Percentiles rank a stretch among this genome's conserved stretches.
Conservation (phyloP, 1,140 invertebrate genomes). For the Zaprionus camerounensis region DNA sequence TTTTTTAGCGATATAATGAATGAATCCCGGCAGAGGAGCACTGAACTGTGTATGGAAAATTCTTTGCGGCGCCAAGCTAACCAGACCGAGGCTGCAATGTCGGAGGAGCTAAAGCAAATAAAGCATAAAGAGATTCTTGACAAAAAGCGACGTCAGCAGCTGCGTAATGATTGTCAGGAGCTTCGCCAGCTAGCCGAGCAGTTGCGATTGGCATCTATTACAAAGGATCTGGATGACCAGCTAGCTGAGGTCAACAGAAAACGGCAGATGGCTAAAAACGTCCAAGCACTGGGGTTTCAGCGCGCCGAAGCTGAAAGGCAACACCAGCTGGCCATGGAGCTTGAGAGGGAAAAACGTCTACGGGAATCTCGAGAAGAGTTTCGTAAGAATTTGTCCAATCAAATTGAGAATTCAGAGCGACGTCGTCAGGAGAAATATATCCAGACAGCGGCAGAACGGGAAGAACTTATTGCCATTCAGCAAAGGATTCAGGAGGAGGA, state of each 20-base stretch:
- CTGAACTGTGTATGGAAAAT: conserved; percentile 30
- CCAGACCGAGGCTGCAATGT: conserved; percentile 17
- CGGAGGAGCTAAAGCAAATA: conserved; percentile 50
- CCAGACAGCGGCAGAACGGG: conserved; percentile 47
- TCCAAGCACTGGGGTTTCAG: conserved; percentile 2
- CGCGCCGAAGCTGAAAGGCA: conserved; percentile 46
- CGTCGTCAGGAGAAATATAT: conserved; percentile 34
- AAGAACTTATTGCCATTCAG: conserved; percentile 42
- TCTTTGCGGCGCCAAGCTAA: conserved; percentile 11
- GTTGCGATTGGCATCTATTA: conserved; percentile 61
- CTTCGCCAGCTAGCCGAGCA: conserved; percentile 54
- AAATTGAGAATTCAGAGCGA: conserved; percentile 46
- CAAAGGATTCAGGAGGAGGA: conserved; percentile 57
- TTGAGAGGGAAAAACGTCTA: conserved; percentile 27
- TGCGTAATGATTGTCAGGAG: conserved; percentile 56
- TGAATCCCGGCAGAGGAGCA: neutral
- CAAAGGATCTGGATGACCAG: conserved; percentile 57
- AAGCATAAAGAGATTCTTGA: conserved; percentile 58
- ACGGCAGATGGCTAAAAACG: conserved; percentile 19
- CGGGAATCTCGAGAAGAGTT: conserved; percentile 50
- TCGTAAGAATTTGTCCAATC: conserved; percentile 21
- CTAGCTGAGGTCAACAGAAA: conserved; percentile 13
- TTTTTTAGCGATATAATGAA: conserved; percentile 6
- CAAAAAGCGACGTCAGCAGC: conserved; percentile 55
- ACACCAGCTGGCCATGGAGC: conserved; percentile 11